Conservation (phyloP, 1,140 invertebrate species). For the Latrodectus geometricus region DNA sequence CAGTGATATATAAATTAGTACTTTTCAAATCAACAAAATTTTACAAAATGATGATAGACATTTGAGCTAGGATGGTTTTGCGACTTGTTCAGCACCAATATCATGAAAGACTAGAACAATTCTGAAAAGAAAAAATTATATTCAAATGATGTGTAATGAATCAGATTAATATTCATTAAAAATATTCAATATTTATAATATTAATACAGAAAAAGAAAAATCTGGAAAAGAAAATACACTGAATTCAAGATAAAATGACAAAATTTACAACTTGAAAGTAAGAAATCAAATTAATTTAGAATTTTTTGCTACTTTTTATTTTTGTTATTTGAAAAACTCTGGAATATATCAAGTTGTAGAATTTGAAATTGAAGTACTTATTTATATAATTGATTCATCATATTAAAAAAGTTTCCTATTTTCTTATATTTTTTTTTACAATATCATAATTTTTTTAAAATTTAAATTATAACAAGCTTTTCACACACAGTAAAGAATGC, state of each 20-base stretch:
- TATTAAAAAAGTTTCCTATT: no score
- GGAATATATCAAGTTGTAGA: background rate
- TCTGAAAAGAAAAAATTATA: constrained; percentile 11
- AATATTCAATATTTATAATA: background rate
- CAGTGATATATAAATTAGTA: background rate
- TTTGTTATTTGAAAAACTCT: background rate
- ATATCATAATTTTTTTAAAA: no score
- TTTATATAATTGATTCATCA: no score
- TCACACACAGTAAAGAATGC: no score
- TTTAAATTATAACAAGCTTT: no score
- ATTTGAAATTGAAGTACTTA: no score
- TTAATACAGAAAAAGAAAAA: background rate
- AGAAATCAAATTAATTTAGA: background rate
- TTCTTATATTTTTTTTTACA: no score
- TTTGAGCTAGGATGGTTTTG: background rate
- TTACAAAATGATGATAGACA: no score
- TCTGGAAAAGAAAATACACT: background rate
- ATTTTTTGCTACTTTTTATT: background rate
- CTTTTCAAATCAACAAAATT: background rate
- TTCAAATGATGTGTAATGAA: background rate
- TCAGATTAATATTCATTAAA: background rate
- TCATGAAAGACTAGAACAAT: constrained; percentile 32
- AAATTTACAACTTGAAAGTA: background rate
- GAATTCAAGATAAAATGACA: background rate
- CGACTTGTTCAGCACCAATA: constrained; percentile 18